Base-by-base conservation (phyloP, 1,140 invertebrate genomes). In the Hyposmocoma kahamanoa region DNA sequence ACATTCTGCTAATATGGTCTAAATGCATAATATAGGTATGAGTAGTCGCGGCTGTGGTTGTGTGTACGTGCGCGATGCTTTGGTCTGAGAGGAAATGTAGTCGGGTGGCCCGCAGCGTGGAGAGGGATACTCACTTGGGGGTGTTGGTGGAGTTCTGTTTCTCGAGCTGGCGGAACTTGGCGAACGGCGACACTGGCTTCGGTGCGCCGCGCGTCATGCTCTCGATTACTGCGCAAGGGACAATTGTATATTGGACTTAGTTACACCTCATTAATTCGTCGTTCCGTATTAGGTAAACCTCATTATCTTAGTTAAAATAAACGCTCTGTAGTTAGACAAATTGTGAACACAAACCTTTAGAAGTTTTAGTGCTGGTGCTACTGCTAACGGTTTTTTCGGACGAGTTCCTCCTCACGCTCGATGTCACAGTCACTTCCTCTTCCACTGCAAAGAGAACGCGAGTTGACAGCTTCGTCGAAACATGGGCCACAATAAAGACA, bases 141-240 rank as follows among this genome's bases (percentile, higher is more conserved):
- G 89, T 88, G 60, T 89, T 90, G 71, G 89, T 85, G 67, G 93
- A 94, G 77, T 93, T 93, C 84, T 95, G 93, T 74, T 93, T 92
- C 83, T 97, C 95, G 79, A 96, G 89, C 89, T 96, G 94, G 72
- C 92, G 91, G 88, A 97, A 96, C 88, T 96, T 96, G 71, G 93
- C 92, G 87, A 96, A 95, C 50, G 95, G 93, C 63, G 94, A 95
- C 67, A 93, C 89, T 50, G 92, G 90, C 79, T 93, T 93, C 50
- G 87, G 65, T 67, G 87, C 88, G 88, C 78, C 83, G 73, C 84
- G 84, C 54, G 81, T 88, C 56, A 87, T 84, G 64, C 85, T 88
- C 64, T 90, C 91, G 62, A 88, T 89, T 68, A 91, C 92, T 94
- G 86, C 10, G 42, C 3, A 50, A 32, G 4, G 5, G 19, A 42